Percentiles rank a stretch among this genome's conserved stretches.
Conservation (phyloP, 2,797 vertebrate genomes). For the Gouania willdenowi region DNA sequence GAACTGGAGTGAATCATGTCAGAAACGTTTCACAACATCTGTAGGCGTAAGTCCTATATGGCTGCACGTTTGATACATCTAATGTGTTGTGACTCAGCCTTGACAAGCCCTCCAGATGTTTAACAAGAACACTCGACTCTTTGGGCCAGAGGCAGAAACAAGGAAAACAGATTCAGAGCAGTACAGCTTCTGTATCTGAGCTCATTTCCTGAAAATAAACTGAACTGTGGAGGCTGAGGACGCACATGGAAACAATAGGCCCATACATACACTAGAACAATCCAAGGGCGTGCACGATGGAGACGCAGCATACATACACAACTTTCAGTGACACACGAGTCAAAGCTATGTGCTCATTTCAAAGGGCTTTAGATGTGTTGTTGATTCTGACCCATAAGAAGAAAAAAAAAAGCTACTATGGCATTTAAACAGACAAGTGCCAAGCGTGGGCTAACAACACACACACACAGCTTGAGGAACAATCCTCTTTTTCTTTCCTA, state of each 20-base stretch:
- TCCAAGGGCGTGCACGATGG: not conserved
- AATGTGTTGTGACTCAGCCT: slow-evolving; percentile 48
- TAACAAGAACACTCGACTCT: slow-evolving; percentile 13
- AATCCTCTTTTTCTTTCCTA: slow-evolving; percentile 44
- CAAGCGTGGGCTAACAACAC: slow-evolving; percentile 17
- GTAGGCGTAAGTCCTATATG: slow-evolving; percentile 22
- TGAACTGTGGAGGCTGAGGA: slow-evolving; percentile 33
- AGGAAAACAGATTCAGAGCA: slow-evolving; percentile 27
- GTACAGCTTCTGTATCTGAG: slow-evolving; percentile 47
- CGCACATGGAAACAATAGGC: slow-evolving; percentile 48
- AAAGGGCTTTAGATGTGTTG: not conserved
- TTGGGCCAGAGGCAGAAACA: slow-evolving; percentile 16
- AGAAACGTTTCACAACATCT: slow-evolving; percentile 35
- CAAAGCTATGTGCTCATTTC: not conserved
- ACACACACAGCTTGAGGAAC: slow-evolving; percentile 30
- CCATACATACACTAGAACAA: slow-evolving; percentile 20
- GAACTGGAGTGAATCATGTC: slow-evolving; percentile 35
- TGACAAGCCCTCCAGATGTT: slow-evolving; percentile 36
- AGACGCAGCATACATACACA: not conserved
- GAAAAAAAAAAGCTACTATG: slow-evolving; percentile 3
- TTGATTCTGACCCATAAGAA: not conserved
- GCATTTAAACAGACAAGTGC: slow-evolving; percentile 7
- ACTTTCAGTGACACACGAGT: not conserved
- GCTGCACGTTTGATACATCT: slow-evolving; percentile 5
- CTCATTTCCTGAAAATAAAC: slow-evolving; percentile 54